Conservation (phyloP, 2,888 invertebrate genomes). For the Neoascia interrupta region DNA sequence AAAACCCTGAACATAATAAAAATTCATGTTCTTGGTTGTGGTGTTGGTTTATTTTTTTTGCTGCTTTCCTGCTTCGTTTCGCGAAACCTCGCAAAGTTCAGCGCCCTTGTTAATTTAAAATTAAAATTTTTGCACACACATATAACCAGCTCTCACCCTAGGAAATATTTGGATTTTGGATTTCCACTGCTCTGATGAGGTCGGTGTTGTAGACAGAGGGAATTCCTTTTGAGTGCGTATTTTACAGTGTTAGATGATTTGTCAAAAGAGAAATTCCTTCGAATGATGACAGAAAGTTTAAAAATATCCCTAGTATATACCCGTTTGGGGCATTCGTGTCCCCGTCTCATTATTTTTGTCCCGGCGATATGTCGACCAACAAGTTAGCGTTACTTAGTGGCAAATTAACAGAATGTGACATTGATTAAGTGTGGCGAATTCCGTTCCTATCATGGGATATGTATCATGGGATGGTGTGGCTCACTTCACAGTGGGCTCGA, state of each 20-base stretch:
- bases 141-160: not conserved
- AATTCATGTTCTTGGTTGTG: slow-evolving; percentile 13
- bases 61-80: not conserved
- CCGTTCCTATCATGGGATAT: slow-evolving; percentile 18
- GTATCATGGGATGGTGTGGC: too few relatives aligned
- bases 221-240: not conserved
- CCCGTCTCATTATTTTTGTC: slow-evolving; percentile 18
- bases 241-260: too few relatives aligned
- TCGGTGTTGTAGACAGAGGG: too few relatives aligned
- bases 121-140: slow-evolving; percentile 40
- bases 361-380: slow-evolving; percentile 9
- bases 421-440: slow-evolving; percentile 12
- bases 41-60: not conserved
- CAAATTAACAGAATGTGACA: slow-evolving; percentile 23
- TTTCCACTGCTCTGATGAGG: too few relatives aligned
- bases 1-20: slow-evolving; percentile 12
- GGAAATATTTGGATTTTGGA: too few relatives aligned
- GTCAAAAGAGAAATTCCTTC: slow-evolving; percentile 20
- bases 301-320: slow-evolving; percentile 4
- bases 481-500: too few relatives aligned
- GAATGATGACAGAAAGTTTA: slow-evolving; percentile 10
- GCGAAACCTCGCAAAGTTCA: slow-evolving; percentile 44
- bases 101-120: slow-evolving; percentile 51
- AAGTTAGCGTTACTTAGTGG: slow-evolving; percentile 17
- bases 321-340: slow-evolving; percentile 3